phyloP scores from a whole-genome alignment of 2,113 vertebrate species.

The Alaudala cheleensis region DNA sequence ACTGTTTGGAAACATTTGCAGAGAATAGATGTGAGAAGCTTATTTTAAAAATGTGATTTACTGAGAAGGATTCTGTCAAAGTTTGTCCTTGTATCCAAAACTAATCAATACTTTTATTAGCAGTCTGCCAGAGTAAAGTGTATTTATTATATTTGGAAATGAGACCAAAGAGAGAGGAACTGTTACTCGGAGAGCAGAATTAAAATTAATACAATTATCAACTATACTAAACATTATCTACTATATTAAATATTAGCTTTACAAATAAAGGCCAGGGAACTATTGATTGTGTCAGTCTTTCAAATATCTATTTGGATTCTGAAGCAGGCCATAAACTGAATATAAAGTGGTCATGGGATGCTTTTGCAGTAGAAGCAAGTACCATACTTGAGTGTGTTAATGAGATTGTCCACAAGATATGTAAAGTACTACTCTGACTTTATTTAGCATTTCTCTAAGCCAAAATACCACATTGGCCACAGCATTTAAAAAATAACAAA shows the following conservation, averaged over 20 bases:
- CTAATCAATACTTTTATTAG: neutral
- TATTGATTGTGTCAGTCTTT: neutral
- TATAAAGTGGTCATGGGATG: neutral
- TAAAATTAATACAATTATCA: neutral
- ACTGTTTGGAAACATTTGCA: neutral
- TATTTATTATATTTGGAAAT: neutral
- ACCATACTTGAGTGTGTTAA: neutral
- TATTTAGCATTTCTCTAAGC: neutral
- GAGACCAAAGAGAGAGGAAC: neutral
- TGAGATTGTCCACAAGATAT: neutral
- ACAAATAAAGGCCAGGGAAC: neutral
- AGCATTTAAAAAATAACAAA: neutral
- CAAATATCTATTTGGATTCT: neutral
- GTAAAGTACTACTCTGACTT: neutral
- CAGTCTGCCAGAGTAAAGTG: neutral
- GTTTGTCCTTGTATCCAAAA: neutral
- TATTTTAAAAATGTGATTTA: neutral
- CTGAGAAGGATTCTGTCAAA: neutral
- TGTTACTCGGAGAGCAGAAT: neutral
- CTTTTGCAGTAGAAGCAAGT: neutral
- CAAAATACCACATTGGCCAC: neutral
- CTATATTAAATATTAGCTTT: neutral
- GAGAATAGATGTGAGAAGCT: neutral
- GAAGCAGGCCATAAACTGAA: neutral
- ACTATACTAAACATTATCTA: neutral